Conservation (phyloP, 2,888 invertebrate species). For the Pilophorus perplexus region DNA sequence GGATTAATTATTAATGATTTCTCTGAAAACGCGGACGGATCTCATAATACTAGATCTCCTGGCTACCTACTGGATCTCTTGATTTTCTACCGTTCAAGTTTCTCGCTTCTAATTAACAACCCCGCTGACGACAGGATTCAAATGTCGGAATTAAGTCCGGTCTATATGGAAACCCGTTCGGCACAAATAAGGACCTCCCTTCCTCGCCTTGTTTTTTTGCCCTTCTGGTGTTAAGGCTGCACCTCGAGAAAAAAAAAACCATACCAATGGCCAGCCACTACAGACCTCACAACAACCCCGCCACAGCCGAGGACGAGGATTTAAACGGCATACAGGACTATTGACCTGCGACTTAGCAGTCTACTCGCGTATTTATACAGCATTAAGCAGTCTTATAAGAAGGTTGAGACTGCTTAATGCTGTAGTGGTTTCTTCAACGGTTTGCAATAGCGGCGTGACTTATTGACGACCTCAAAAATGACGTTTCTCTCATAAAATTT, state of each 20-base stretch:
- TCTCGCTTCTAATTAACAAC: constrained; percentile 39
- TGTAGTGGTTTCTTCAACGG: too few species aligned
- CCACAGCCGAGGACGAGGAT: constrained; percentile 4
- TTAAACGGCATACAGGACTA: constrained; percentile 29
- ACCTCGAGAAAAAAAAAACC: constrained; percentile 5
- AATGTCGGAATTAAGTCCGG: constrained; percentile 29
- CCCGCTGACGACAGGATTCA: constrained; percentile 16
- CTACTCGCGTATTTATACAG: neutral
- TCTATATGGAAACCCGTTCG: constrained; percentile 37
- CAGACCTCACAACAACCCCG: too few species aligned
- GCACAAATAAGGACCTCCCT: constrained; percentile 25
- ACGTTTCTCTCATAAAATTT: too few species aligned
- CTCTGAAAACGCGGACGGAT: too few species aligned
- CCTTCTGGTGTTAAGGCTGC: too few species aligned
- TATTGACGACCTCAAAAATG: too few species aligned
- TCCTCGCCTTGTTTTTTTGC: constrained; percentile 7
- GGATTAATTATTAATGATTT: constrained; percentile 40
- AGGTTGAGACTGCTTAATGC: too few species aligned
- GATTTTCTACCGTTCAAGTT: constrained; percentile 31
- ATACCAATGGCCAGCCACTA: constrained; percentile 40
- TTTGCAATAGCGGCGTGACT: too few species aligned
- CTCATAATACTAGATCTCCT: too few species aligned
- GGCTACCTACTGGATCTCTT: neutral
- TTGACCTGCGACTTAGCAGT: constrained; percentile 9
- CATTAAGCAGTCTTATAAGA: too few species aligned